Evolutionary conservation across 2,888 invertebrate species (phyloP).

Genomic region (Parnassius glacialis): DNA sequence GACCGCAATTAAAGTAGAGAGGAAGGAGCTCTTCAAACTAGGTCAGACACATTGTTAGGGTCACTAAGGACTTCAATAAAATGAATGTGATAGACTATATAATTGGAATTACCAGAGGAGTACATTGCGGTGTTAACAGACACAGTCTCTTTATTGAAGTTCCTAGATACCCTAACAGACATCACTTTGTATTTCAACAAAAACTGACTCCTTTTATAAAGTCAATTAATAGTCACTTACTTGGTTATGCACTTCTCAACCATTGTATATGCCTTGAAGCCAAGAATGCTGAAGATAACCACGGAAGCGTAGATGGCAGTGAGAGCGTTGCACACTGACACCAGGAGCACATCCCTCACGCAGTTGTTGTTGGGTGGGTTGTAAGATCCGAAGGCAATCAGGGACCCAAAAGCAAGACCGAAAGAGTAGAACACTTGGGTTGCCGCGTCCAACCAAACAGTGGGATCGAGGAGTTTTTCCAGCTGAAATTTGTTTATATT

Average conservation of each 20-base stretch:
- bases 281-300: constrained; percentile 96
- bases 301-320: constrained; percentile 97
- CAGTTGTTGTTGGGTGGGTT: constrained; percentile 97
- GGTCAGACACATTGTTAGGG: too few relatives aligned
- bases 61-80: too few relatives aligned
- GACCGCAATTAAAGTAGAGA: too few relatives aligned
- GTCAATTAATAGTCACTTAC: constrained; percentile 46
- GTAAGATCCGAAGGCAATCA: constrained; percentile 97
- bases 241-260: constrained; percentile 89
- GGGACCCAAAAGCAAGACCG: constrained; percentile 95
- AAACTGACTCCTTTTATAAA: neutral
- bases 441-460: constrained; percentile 97
- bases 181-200: too few relatives aligned
- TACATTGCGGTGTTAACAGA: too few relatives aligned
- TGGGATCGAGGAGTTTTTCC: constrained; percentile 91
- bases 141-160: too few relatives aligned
- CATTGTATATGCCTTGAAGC: constrained; percentile 96
- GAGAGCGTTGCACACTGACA: constrained; percentile 94
- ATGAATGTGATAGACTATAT: too few relatives aligned
- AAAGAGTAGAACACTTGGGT: constrained; percentile 98
- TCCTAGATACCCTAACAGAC: too few relatives aligned
- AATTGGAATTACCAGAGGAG: too few relatives aligned
- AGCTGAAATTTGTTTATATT: constrained; percentile 76
- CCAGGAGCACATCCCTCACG: constrained; percentile 93
- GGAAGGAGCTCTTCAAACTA: too few relatives aligned